phyloP scores from a whole-genome alignment of 2,888 invertebrate genomes.

The Nemotelus pantherinus region DNA sequence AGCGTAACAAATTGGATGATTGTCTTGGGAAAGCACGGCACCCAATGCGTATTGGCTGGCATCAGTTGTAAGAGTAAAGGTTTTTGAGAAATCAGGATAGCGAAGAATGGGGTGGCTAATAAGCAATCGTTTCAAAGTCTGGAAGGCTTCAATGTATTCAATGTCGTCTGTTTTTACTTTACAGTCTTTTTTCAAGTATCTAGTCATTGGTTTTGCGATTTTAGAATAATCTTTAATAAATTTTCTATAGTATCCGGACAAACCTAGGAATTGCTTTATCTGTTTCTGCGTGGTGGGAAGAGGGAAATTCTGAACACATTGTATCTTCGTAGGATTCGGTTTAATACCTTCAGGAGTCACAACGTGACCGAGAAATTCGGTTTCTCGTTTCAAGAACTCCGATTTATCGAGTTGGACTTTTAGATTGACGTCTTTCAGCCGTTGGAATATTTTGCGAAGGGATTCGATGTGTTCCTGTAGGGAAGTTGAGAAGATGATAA shows the following conservation, averaged over 20 bases:
- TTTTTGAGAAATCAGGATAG: no score
- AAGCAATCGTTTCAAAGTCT: no score
- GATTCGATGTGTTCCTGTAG: constrained; percentile 54
- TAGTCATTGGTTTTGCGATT: no score
- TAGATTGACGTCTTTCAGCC: not conserved
- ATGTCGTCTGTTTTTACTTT: no score
- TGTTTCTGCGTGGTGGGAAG: constrained; percentile 14
- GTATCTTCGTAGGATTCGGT: not conserved
- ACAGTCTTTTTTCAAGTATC: not conserved
- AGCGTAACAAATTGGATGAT: constrained; percentile 48
- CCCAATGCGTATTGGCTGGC: constrained; percentile 54
- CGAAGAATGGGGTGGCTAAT: no score
- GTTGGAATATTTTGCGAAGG: constrained; percentile 52
- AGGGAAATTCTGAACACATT: not conserved
- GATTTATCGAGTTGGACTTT: constrained; percentile 3
- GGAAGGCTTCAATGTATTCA: no score
- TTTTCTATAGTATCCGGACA: constrained; percentile 20
- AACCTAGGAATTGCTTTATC: constrained; percentile 29
- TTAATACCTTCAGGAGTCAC: not conserved
- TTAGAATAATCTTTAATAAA: constrained; percentile 26
- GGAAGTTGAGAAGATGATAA: constrained; percentile 45
- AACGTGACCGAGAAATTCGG: constrained; percentile 14
- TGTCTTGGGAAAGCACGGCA: constrained; percentile 53
- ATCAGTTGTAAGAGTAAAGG: constrained; percentile 52
- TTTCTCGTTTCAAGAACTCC: constrained; percentile 7